A percentile compares a stretch with the other conserved stretches of the same genome.
Conservation (phyloP, 2,113 vertebrate genomes). For the Anarhynchus alexandrinus region DNA sequence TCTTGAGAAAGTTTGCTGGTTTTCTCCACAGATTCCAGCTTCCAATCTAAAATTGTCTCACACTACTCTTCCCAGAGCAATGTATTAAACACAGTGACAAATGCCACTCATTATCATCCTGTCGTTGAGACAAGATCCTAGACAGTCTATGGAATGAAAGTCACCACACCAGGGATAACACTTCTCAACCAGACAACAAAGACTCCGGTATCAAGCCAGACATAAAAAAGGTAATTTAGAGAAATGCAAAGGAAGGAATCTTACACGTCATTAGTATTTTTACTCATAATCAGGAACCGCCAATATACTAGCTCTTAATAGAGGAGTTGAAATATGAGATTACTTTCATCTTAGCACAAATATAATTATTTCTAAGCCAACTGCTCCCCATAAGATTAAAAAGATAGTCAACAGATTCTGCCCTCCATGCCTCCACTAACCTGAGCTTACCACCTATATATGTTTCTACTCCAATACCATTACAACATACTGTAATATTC, state of each 20-base stretch:
- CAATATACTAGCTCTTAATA: background rate
- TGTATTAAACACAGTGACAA: background rate
- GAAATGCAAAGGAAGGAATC: background rate
- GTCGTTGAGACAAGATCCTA: background rate
- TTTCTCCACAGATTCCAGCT: background rate
- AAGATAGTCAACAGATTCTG: background rate
- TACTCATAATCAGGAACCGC: background rate
- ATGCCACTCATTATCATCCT: background rate
- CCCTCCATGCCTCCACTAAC: background rate
- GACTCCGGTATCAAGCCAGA: background rate
- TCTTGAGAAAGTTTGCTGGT: background rate
- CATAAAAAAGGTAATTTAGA: background rate
- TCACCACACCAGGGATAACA: background rate
- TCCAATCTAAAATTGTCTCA: background rate
- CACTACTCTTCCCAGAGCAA: background rate
- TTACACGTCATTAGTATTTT: background rate
- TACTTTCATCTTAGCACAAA: background rate
- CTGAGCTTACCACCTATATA: background rate
- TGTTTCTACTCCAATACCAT: background rate
- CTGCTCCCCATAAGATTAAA: background rate
- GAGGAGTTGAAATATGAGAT: background rate
- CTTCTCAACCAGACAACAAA: background rate
- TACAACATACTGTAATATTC: background rate
- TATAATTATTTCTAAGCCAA: background rate
- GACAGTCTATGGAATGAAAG: background rate